These are phyloP conservation scores for Leptocoma aspasia DNA, from an alignment of 2,113 vertebrate genomes.

Conservation along the genomic window DNA sequence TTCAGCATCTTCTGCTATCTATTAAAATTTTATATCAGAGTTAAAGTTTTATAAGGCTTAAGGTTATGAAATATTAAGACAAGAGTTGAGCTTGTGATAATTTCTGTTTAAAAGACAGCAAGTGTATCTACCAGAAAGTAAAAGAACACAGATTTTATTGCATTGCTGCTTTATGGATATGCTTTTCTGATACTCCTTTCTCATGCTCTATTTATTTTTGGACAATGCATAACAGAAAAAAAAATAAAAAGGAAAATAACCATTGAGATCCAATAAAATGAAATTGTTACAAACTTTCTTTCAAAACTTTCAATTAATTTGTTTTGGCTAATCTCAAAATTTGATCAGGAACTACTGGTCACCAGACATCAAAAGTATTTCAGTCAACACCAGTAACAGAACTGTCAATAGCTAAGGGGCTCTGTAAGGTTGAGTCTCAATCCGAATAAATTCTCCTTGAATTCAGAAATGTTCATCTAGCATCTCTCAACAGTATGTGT, in stretches of 20 bases:
- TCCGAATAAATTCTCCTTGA: neutral
- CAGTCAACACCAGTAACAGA: neutral
- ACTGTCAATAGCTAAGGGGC: neutral
- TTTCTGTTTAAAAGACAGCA: conserved; percentile 20
- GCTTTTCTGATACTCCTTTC: neutral
- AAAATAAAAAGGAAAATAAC: neutral
- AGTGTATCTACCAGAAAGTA: neutral
- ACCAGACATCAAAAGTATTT: neutral
- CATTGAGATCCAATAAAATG: neutral
- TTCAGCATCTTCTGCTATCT: conserved; percentile 43
- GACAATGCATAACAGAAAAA: neutral
- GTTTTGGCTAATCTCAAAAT: neutral
- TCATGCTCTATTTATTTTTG: neutral
- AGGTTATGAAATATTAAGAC: conserved; percentile 75
- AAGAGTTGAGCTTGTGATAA: conserved; percentile 22
- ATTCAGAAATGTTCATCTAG: neutral
- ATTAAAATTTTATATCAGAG: conserved; percentile 71
- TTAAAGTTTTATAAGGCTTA: conserved; percentile 75
- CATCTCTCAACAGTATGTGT: neutral
- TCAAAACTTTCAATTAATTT: neutral
- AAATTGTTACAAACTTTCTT: neutral
- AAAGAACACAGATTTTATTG: neutral
- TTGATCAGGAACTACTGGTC: neutral
- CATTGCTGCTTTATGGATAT: neutral
- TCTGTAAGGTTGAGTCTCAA: neutral